Base-by-base conservation (phyloP, 2,113 vertebrate species). In the Maccullochella peelii region DNA sequence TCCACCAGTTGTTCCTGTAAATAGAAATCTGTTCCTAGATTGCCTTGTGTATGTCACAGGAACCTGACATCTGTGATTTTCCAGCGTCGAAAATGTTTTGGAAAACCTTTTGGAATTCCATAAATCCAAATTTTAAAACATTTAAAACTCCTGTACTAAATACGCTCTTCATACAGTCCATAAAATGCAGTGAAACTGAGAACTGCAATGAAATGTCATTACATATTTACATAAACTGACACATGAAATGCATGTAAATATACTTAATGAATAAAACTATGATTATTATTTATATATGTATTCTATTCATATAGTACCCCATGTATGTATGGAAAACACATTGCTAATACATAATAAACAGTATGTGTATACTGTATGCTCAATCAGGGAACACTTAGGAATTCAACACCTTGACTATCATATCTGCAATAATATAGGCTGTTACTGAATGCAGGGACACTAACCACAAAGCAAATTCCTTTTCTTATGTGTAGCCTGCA, bases 1-100 rank as follows among this genome's bases (percentile, higher is more conserved):
- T 85, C 72, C 66, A 82, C 25, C 84, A 79, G 77, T 86, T 87
- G 83, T 83, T 84, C 6, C 75, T 80, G 80, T 79, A 74, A 88
- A 89, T 50, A 73, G n/a, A 18, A 86, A 90, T 84, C 71, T 80
- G 80, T 82, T 87, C 68, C 76, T 54, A 77, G 69, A 82, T 73
- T 73, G 73, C 68, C 36, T 84, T 63, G 36, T 73, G 58, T 57
- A 50, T 33, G 67, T 80, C 38, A 63, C 15, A 40, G 25, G 49
- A 71, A 66, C 23, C 55, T n/a, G n/a, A 82, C 30, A 71, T 50
- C 62, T 82, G 77, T 36, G 16, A 62, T 52, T 70, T 67, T 52
- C 8, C 10, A 3, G 38, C 1, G 1, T 30, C 0, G 5, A 40
- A 62, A 79, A 58, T 8, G 49, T 23, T n/a, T 40, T n/a, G n/a